Evolutionary conservation across 2,113 vertebrate genomes (phyloP), one percentile per base, ranked within the genome.

Genomic region (Stigmatopora argus): DNA sequence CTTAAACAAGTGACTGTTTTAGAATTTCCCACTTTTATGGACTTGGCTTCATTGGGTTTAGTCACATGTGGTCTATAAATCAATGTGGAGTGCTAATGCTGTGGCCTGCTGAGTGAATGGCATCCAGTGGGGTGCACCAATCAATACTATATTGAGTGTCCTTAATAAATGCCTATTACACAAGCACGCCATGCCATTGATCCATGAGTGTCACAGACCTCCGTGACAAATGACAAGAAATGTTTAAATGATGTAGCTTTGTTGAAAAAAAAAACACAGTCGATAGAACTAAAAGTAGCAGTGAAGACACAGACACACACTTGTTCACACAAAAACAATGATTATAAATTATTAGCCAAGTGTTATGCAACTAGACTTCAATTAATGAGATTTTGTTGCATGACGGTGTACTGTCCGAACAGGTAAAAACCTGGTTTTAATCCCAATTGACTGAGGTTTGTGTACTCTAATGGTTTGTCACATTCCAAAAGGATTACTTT

Each of bases 101-200:
- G 73, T 67, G 74, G 73, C 67, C 66, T 57, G 62, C 38, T 70
- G 68, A 75, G 60, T 38, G 75, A 66, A 44, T 18, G 59, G 67
- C 67, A 72, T 61, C 65, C 45, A 63, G 70, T 56, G 31, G 19
- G 56, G 49, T 59, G 56, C 55, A 47, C 34, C 48, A 60, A 66
- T 83, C 87, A 64, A 86, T 89, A 86, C 59, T 65, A 78, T 78
- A 87, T 88, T 77, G 89, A 85, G 68, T 77, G 80, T 83, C 76
- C 73, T 74, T 60, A 79, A 75, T 75, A 69, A 59, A 65, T 56
- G 26, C 48, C 64, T 69, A 72, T 74, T 67, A 72, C 52, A 46
- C 70, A 64, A 68, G 53, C 76, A 51, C 15, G 58, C 69, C 19
- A 14, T 64, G 71, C 59, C 71, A 62, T 46, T 65, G 38, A 63